Evolutionary conservation across 1,140 invertebrate genomes (phyloP), one percentile per base, ranked within the genome.

Genomic region (Zaprionus kolodkinae): DNA sequence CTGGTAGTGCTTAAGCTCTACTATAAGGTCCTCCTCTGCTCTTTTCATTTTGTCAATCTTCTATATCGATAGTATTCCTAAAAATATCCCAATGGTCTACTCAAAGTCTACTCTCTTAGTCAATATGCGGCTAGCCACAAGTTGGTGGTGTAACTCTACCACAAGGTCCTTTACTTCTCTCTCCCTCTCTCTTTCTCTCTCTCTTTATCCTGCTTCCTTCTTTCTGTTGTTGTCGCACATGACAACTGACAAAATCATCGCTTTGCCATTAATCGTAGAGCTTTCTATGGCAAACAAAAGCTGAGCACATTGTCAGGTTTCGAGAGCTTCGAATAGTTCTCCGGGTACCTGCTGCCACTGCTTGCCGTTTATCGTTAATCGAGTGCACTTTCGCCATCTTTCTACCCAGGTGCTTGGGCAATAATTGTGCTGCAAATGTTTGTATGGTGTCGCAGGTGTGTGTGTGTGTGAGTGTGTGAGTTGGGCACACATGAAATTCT

Each of bases 401-500:
- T 45, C n/a, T 15, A 13, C n/a, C 40, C 3, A 1, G n/a, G n/a
- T 9, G 40, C 40, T 21, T 50, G 45, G 15, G 10, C 17, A 50
- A 50, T 50, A 50, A 50, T 50, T 50, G 45, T 17, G 17, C 15
- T 17, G 45, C 45, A 48, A 48, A 21, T 48, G 45, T 48, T 48
- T 48, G 45, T 21, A 3, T 48, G 7, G 17, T 25, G 17, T 25
- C 10, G 11, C n/a, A 17, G 40, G 10, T 4, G 17, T 50, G 17
- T 12, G 45, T 50, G 45, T 48, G 3, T 21, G 7, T 1, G 45
- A 11, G 17, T 48, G 45, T 50, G 17, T 50, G 45, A 11, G 45
- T 50, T 21, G 45, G 3, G 45, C 17, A 50, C 17, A 50, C 17
- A 50, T 50, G 45, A 50, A 50, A 50, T 50, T 50, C 45, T 25